These are phyloP conservation scores for Netelia melanura DNA, from an alignment of 2,888 invertebrate genomes.

Conservation along the genomic window DNA sequence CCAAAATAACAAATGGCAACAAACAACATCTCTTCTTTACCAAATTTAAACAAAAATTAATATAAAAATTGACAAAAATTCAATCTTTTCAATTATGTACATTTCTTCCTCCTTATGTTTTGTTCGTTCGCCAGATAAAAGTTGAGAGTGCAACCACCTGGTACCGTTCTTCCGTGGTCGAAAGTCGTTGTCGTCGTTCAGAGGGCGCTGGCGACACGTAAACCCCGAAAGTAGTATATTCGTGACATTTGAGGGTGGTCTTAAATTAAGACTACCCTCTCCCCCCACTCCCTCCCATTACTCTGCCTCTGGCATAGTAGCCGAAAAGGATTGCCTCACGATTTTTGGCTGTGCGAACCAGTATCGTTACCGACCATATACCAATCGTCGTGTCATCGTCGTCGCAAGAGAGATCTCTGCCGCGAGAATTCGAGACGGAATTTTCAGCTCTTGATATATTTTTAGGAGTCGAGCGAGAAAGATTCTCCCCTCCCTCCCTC, in stretches of 20 bases:
- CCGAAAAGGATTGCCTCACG: conserved; percentile 64
- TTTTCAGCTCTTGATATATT: conserved; percentile 57
- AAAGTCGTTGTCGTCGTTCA: neutral
- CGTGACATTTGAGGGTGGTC: conserved; percentile 83
- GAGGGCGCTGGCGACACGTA: conserved; percentile 29
- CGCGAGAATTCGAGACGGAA: conserved; percentile 40
- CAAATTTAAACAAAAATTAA: too few relatives aligned
- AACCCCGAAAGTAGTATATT: conserved; percentile 46
- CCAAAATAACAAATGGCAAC: too few relatives aligned
- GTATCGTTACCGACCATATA: conserved; percentile 25
- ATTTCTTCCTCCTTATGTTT: too few relatives aligned
- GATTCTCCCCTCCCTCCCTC: neutral
- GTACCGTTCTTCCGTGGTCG: too few relatives aligned
- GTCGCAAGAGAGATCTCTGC: neutral
- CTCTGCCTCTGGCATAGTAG: conserved; percentile 61
- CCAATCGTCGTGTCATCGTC: conserved; percentile 46
- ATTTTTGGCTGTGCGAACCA: conserved; percentile 65
- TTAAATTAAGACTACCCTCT: conserved; percentile 81
- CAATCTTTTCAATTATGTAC: too few relatives aligned
- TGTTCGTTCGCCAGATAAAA: too few relatives aligned
- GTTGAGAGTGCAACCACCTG: too few relatives aligned
- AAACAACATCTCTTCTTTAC: too few relatives aligned
- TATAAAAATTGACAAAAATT: too few relatives aligned
- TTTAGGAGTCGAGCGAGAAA: conserved; percentile 34
- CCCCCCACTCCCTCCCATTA: conserved; percentile 20